phyloP scores from a whole-genome alignment of 35 echinoderm and acorn worm genomes.

The Nesometra sesokonis region DNA sequence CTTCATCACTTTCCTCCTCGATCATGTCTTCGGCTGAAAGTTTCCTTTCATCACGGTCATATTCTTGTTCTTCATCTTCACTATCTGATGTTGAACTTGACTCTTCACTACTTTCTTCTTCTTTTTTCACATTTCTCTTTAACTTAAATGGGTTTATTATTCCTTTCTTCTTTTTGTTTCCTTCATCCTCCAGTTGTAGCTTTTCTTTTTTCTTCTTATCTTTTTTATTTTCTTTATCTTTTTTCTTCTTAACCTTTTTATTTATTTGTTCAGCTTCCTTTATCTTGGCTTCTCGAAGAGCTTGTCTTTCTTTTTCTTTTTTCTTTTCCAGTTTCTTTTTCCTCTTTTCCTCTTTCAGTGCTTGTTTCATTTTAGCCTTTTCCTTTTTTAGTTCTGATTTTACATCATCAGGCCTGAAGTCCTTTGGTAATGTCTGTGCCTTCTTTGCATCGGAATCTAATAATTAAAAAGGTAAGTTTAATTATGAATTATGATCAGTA shows the following conservation, averaged over 20 bases:
- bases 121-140: neutral
- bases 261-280: neutral
- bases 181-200: neutral
- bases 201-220: neutral
- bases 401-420: slow-evolving; percentile 38
- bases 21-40: neutral
- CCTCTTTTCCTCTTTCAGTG: neutral
- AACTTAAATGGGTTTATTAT: neutral
- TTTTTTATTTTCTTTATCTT: neutral
- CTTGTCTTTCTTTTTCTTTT: neutral
- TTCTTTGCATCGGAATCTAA: neutral
- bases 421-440: slow-evolving; percentile 27
- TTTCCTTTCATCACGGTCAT: neutral
- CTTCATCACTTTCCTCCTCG: neutral
- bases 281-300: neutral
- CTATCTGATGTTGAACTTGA: neutral
- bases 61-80: neutral
- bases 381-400: slow-evolving; percentile 23
- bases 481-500: too few species aligned
- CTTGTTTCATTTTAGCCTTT: slow-evolving; percentile 11
- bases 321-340: neutral
- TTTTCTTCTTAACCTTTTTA: neutral
- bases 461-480: neutral
- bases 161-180: neutral
- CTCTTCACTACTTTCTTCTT: neutral